Evolutionary conservation across 1,140 invertebrate species (phyloP).

Genomic region (Drosophila gunungcola): DNA sequence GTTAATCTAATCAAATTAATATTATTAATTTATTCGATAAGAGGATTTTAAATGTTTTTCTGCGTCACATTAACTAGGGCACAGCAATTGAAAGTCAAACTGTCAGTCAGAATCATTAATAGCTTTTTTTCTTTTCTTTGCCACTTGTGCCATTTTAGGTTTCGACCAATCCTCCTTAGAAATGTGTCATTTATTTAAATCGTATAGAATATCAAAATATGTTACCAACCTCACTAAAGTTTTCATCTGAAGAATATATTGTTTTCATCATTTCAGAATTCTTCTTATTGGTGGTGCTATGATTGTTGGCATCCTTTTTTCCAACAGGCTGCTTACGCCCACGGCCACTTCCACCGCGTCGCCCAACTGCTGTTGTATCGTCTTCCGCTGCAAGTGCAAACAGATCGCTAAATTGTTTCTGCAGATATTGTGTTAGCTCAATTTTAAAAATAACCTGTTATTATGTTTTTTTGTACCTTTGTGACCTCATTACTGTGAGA

Average conservation of each 20-base stretch:
- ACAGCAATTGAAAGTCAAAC: conserved; percentile 35
- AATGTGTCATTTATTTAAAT: not conserved
- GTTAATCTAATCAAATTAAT: not conserved
- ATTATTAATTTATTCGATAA: too few relatives aligned
- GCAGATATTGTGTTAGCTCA: conserved; percentile 59
- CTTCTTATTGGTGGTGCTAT: conserved; percentile 77
- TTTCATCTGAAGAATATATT: conserved; percentile 82
- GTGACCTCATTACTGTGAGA: conserved; percentile 91
- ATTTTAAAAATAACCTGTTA: not conserved
- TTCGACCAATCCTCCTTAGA: conserved; percentile 83
- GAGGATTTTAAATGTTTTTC: conserved; percentile 28
- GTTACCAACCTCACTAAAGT: conserved; percentile 72
- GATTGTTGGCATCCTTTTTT: conserved; percentile 81
- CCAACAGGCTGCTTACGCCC: conserved; percentile 76
- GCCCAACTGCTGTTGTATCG: conserved; percentile 86
- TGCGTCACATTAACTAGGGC: conserved; percentile 46
- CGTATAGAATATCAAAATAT: not conserved
- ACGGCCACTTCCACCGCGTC: conserved; percentile 78
- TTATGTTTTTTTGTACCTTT: conserved; percentile 83
- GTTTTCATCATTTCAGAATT: conserved; percentile 75
- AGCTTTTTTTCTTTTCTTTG: conserved; percentile 82
- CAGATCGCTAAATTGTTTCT: conserved; percentile 96
- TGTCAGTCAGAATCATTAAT: conserved; percentile 84
- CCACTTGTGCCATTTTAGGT: conserved; percentile 72
- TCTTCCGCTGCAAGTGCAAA: conserved; percentile 96